Conservation (phyloP, 2,797 vertebrate species). For the Cercopithecus neglectus region DNA sequence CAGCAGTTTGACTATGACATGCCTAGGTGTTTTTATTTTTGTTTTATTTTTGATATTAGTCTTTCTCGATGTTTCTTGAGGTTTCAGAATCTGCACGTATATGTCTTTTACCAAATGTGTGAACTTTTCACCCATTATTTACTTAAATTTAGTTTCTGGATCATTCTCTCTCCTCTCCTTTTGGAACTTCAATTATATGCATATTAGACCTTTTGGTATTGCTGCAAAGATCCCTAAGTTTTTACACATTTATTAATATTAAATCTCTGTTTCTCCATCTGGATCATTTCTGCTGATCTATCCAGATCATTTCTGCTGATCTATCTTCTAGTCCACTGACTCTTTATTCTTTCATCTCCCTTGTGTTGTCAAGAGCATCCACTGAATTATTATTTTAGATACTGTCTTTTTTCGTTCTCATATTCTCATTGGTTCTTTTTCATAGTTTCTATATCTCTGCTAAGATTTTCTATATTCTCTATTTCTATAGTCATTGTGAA, state of each 20-base stretch:
- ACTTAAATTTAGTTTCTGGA: neutral
- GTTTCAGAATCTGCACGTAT: neutral
- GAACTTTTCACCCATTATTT: neutral
- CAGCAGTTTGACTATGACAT: neutral
- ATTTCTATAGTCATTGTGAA: neutral
- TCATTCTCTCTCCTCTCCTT: neutral
- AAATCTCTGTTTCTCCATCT: neutral
- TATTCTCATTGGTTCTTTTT: neutral
- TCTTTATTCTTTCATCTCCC: neutral
- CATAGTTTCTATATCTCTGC: neutral
- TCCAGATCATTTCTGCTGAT: neutral
- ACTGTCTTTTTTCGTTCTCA: neutral
- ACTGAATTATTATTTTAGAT: neutral
- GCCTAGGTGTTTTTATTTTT: neutral
- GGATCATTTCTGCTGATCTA: neutral
- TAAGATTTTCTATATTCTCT: neutral
- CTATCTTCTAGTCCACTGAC: neutral
- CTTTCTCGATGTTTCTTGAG: neutral
- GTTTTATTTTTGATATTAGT: neutral
- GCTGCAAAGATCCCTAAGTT: neutral
- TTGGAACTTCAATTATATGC: neutral
- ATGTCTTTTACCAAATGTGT: neutral
- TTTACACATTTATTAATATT: neutral
- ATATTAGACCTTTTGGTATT: neutral
- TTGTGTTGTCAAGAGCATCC: neutral